Base-by-base conservation (phyloP, 2,797 vertebrate genomes). In the Dipus sagitta region DNA sequence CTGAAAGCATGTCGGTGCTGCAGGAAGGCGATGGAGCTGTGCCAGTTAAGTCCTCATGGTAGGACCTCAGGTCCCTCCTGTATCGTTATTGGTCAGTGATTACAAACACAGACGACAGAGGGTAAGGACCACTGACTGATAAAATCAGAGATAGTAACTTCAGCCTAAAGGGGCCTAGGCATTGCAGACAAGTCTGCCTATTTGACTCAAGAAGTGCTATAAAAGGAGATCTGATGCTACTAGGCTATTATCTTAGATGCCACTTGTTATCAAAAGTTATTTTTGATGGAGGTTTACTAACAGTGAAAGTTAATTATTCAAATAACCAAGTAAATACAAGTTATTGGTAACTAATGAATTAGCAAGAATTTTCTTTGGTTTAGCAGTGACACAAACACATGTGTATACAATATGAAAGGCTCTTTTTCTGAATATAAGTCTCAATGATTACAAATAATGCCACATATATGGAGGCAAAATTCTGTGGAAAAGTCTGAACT, bases 291-390 rank as follows among this genome's bases (percentile, higher is more conserved):
- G 17, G 90, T 64, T 72, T 84, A 67, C 42, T 42, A 65, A 70
- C 2, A 30, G 1, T 85, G 30, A 70, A 87, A 70, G 8, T 65
- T 12, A 67, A 9, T 68, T 14, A 87, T 72, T 86, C 54, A 88
- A 88, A 86, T 13, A 86, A 23, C 21, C n/a, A 34, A 34, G 12
- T 86, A 81, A 30, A 42, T 84, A 87, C 13, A 91, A 91, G 26
- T 86, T 81, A 18, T 38, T 72, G 4, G 0, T 91, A 75, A 80
- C 18, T 76, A 86, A 72, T 34, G 75, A 79, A 93, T 15, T 89
- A 23, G 6, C 10, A 74, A 95, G 83, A 74, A 2, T 60, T 80
- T 89, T 64, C 4, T 80, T 94, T 88, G 21, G 78, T 11, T 82
- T 67, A 83, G 28, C 30, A 84, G 8, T 88, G 58, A 18, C 65